Percentiles rank a stretch among this genome's conserved stretches.
Conservation (phyloP, 2,888 invertebrate species). For the Elgonia sp. region DNA sequence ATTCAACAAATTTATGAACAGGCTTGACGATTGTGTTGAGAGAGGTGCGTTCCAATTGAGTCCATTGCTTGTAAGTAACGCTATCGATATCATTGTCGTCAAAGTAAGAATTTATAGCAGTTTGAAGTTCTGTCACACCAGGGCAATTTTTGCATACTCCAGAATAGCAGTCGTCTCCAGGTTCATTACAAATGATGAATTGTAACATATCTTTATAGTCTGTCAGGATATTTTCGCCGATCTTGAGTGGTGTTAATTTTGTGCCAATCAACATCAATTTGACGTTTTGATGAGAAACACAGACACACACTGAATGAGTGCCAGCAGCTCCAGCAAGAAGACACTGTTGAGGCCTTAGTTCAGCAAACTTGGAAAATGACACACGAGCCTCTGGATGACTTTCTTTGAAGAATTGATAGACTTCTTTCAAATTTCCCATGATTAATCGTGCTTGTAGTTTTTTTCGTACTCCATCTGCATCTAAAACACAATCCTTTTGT, state of each 20-base stretch:
- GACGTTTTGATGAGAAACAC: constrained; percentile 6
- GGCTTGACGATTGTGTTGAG: constrained; percentile 5
- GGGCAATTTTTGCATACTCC: neutral
- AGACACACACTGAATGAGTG: constrained; percentile 3
- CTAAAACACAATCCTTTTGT: constrained; percentile 3
- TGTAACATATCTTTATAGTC: constrained; percentile 2
- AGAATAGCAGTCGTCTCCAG: constrained; percentile 6
- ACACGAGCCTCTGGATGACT: neutral
- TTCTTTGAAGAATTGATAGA: constrained; percentile 3
- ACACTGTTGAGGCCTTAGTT: no score
- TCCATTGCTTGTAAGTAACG: constrained; percentile 42
- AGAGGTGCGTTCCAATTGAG: neutral
- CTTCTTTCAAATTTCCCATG: neutral
- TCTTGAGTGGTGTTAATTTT: constrained; percentile 2
- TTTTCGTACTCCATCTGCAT: neutral
- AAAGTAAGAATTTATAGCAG: constrained; percentile 1
- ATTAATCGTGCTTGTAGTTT: neutral
- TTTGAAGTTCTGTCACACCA: constrained; percentile 1
- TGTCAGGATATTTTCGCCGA: constrained; percentile 6
- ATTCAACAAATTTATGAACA: constrained; percentile 16
- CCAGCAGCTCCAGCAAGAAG: constrained; percentile 3
- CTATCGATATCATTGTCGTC: neutral
- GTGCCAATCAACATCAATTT: constrained; percentile 1
- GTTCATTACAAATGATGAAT: constrained; percentile 1
- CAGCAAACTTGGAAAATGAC: neutral